Evolutionary conservation across 2,888 invertebrate genomes (phyloP), one percentile per base, ranked within the genome.

Genomic region (Melolontha melolontha): DNA sequence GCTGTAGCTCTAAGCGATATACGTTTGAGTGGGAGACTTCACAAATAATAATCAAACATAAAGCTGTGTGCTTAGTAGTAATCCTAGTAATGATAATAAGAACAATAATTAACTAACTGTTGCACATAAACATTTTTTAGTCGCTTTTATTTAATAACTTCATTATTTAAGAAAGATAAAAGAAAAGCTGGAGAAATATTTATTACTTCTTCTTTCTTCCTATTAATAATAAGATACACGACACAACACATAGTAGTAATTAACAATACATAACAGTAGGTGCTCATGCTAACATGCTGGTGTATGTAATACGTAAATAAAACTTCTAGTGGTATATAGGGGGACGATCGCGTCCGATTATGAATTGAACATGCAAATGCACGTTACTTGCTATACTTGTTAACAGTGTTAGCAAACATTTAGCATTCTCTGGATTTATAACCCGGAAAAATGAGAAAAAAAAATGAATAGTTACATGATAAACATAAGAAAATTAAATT

Each of bases 391-490:
- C 66, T 69, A 70, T 59, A 73, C 68, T 68, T 69, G 69, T 71
- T 70, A 66, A 68, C 67, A 70, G 71, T 74, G 72, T 75, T 72
- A 76, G 75, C 77, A 79, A 79, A 79, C 79, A 79, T 75, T 75
- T 74, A 81, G 80, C 82, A 82, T 81, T 80, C 79, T 79, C 81
- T 82, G 81, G 81, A 80, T 81, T 79, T 71, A 64, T 72, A 74
- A 77, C 68, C 49, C 71, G 68, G 68, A 70, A 75, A 72, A 71
- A 66, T 72, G 69, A 71, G 66, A 74, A 69, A 72, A 72, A 67
- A 44, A 62, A 64, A 42, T 22, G 47, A 55, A 22, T 50, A 29
- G 70, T 70, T 72, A 71, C 66, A 73, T 71, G 59, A 65, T 72
- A 71, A 75, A 72, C 59, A 29, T 59, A 71, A 74, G 72, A 67